Evolutionary conservation across 2,888 invertebrate species (phyloP).

Genomic region (Leptura quadrifasciata): DNA sequence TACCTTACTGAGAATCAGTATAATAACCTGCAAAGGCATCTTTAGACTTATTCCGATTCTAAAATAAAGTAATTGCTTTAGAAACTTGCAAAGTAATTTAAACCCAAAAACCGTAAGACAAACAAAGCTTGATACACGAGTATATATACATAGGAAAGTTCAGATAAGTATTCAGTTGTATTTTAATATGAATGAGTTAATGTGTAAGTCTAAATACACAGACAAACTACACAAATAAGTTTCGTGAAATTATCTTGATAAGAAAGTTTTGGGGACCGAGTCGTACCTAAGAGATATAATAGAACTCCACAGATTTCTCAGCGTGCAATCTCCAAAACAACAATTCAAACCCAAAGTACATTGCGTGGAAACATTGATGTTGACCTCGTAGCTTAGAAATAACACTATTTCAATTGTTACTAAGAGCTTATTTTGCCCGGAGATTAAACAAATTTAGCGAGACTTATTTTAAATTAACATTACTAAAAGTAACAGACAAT

Average conservation of each 20-base stretch:
- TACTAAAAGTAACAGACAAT: constrained; percentile 42
- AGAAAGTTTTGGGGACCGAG: constrained; percentile 68
- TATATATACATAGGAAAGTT: constrained; percentile 39
- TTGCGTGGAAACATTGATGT: constrained; percentile 73
- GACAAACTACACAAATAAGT: constrained; percentile 64
- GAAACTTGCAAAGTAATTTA: constrained; percentile 36
- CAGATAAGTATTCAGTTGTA: constrained; percentile 44
- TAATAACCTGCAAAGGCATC: not conserved
- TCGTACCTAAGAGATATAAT: constrained; percentile 70
- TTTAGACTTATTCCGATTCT: not conserved
- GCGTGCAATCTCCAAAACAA: constrained; percentile 69
- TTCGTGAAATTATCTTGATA: constrained; percentile 69
- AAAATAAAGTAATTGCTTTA: constrained; percentile 18
- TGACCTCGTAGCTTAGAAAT: constrained; percentile 72
- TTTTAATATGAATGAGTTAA: constrained; percentile 56
- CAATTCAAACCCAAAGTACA: constrained; percentile 71
- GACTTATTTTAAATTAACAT: constrained; percentile 24
- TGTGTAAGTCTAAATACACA: constrained; percentile 58
- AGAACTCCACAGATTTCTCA: constrained; percentile 63
- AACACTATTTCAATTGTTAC: constrained; percentile 71
- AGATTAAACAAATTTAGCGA: constrained; percentile 31
- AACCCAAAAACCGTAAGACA: constrained; percentile 40
- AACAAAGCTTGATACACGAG: constrained; percentile 36
- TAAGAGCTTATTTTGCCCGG: constrained; percentile 39
- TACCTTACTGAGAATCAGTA: too few relatives aligned